Evolutionary conservation across 2,797 vertebrate species (phyloP).

Genomic region (Lepilemur septentrionalis): DNA sequence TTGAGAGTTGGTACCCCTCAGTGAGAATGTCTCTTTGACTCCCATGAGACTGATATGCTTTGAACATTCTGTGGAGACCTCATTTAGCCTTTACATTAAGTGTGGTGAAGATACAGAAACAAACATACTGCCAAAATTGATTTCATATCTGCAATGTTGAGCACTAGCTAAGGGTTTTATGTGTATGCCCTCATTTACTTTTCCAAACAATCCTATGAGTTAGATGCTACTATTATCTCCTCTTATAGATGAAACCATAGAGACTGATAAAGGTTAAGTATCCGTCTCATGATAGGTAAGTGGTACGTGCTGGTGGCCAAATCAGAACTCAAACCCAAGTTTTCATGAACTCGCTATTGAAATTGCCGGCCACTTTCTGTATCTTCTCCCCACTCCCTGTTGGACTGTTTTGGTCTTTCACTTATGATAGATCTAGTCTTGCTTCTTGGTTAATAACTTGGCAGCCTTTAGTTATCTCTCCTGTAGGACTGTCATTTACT

Average conservation of each 20-base stretch:
- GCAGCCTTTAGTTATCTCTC: neutral
- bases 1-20: neutral
- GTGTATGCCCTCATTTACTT: neutral
- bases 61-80: neutral
- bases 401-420: neutral
- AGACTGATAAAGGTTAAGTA: neutral
- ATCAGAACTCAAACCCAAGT: neutral
- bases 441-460: conserved; percentile 56
- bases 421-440: conserved; percentile 6
- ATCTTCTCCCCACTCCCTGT: neutral
- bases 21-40: neutral
- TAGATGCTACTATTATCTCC: neutral
- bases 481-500: neutral
- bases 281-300: neutral
- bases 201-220: neutral
- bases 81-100: neutral
- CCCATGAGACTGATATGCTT: neutral
- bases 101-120: neutral
- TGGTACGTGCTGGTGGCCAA: neutral
- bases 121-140: neutral
- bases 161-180: neutral
- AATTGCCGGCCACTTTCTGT: neutral
- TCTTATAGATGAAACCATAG: neutral
- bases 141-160: neutral
- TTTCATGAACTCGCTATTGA: neutral